These are phyloP conservation scores for Copsychus sechellarum DNA, from an alignment of 2,113 vertebrate species.

Conservation along the genomic window DNA sequence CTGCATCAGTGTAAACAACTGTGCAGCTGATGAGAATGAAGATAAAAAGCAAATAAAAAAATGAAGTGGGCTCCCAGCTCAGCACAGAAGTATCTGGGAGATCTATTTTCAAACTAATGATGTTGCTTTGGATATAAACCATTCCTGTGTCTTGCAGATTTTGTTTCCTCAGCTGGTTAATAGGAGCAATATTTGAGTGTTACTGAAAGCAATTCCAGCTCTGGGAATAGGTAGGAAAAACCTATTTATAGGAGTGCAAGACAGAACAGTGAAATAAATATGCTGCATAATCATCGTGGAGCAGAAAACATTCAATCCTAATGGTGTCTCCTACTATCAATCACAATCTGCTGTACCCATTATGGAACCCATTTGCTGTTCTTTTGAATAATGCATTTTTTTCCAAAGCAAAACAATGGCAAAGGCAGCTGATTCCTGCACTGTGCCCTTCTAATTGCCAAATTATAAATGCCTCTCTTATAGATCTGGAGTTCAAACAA, in stretches of 20 bases:
- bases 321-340: constrained; percentile 28
- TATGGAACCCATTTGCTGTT: constrained; percentile 34
- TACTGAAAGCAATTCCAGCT: constrained; percentile 17
- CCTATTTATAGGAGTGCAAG: constrained; percentile 8
- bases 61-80: neutral
- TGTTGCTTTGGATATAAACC: neutral
- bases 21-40: neutral
- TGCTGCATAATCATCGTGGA: constrained; percentile 24
- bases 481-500: neutral
- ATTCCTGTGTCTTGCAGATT: neutral
- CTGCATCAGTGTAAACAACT: neutral
- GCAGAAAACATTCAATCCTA: constrained; percentile 9
- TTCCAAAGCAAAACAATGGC: constrained; percentile 33
- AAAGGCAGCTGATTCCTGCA: constrained; percentile 22
- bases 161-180: neutral
- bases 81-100: neutral
- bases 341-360: constrained; percentile 4
- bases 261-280: constrained; percentile 39
- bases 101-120: neutral
- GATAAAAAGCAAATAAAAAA: neutral
- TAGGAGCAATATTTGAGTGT: neutral
- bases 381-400: constrained; percentile 51
- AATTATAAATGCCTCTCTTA: neutral
- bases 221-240: constrained; percentile 24
- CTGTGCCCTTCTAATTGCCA: neutral